These are phyloP conservation scores for Helarctos malayanus DNA, from an alignment of 2,797 vertebrate genomes.

Conservation along the genomic window DNA sequence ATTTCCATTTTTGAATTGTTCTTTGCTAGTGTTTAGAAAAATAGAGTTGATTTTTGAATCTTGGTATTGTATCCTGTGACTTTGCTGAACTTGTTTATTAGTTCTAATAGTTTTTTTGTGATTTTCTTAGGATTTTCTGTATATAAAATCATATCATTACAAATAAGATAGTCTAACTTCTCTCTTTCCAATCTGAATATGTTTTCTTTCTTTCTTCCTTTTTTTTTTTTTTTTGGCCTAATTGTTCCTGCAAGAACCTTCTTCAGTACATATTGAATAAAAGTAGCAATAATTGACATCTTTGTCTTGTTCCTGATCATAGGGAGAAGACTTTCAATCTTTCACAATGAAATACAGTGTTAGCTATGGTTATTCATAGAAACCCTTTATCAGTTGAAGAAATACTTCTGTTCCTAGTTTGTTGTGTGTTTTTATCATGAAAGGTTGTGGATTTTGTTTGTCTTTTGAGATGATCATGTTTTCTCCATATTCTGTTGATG, in stretches of 20 bases:
- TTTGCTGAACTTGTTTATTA: not conserved
- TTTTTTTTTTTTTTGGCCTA: too few species aligned
- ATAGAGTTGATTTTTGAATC: too few species aligned
- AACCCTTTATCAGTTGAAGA: not conserved
- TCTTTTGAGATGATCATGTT: not conserved
- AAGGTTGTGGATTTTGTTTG: not conserved
- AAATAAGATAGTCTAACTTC: not conserved
- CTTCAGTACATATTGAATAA: not conserved
- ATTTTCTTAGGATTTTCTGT: not conserved
- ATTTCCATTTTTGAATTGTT: too few species aligned
- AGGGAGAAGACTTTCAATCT: not conserved
- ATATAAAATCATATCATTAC: not conserved
- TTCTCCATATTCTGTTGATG: not conserved
- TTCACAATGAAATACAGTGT: not conserved
- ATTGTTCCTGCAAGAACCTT: not conserved
- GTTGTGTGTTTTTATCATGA: constrained; percentile 3
- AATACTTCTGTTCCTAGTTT: not conserved
- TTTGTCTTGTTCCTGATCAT: too few species aligned
- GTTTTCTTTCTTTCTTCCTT: not conserved
- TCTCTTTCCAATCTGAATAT: not conserved
- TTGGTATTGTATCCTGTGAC: too few species aligned
- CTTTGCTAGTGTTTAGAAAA: too few species aligned
- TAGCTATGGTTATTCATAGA: not conserved
- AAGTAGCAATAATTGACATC: not conserved
- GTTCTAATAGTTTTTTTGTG: not conserved